Base-by-base conservation (phyloP, 2,888 invertebrate genomes). In the Chaitophorus viminalis region DNA sequence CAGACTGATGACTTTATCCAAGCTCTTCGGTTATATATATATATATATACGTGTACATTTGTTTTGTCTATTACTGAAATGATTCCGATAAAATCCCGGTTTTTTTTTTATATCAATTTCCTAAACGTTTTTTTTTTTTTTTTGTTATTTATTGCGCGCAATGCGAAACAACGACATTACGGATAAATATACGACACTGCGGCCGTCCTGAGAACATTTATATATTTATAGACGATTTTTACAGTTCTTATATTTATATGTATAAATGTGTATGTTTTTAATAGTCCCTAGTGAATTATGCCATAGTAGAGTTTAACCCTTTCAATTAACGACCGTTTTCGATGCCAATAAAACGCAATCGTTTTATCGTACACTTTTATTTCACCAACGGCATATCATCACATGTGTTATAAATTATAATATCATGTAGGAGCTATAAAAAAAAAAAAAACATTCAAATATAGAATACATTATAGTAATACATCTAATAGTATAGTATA, bases 301-400 rank as follows among this genome's bases (percentile, higher is more conserved):
- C 39, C 33, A n/a, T n/a, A 46, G 25, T 75, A 60, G 21, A 39
- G 75, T 83, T 60, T 29, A 36, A 65, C 39, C 46, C 77, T 54
- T 77, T 85, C 77, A 76, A 84, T 75, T 76, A 65, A 84, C 54
- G 77, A 68, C 31, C 31, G 31, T 75, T 33, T 65, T 25, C 84
- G 75, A 77, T 33, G 65, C 31, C 76, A 25, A 77, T 82, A 72
- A 82, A 52, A 33, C 52, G 17, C 82, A 25, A 81, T 68, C 46
- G 68, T 68, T 81, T 81, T 68, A 81, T 79, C 46, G 54, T 21
- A 21, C n/a, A n/a, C 54, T 18, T 25, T 60, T 25, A 6, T 60
- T 60, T 18, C 21, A 33, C 60, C 78, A 60, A 60, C 54, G 78
- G 25, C 33, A 31, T 46, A 46, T 33, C 36, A 60, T 60, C 11